Percentiles rank a stretch among this genome's conserved stretches.
These are phyloP conservation scores for Pelusios castaneus DNA, from an alignment of 2,113 vertebrate genomes.

Conservation along the genomic window DNA sequence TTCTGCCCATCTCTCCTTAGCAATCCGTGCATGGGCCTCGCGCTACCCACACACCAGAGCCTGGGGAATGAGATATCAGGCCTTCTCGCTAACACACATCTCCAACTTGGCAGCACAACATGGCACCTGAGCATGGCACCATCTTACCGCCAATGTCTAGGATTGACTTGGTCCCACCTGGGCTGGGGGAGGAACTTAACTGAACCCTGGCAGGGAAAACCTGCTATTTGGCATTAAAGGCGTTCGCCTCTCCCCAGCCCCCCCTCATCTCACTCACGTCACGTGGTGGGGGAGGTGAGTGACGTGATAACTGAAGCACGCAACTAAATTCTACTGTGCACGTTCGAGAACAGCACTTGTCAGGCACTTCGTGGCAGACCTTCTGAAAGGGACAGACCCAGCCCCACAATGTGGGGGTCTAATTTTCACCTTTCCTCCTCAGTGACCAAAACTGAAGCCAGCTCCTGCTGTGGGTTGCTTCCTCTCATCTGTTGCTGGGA, in stretches of 20 bases:
- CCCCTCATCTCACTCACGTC: constrained; percentile 72
- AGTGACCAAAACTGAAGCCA: neutral
- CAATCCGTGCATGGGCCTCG: constrained; percentile 78
- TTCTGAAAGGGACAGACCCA: constrained; percentile 35
- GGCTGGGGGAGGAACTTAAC: constrained; percentile 46
- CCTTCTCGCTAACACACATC: constrained; percentile 76
- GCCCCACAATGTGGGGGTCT: neutral
- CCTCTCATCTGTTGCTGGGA: neutral
- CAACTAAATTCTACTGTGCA: constrained; percentile 62
- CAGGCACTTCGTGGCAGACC: constrained; percentile 53
- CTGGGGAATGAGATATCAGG: constrained; percentile 71
- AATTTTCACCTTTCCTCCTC: constrained; percentile 57
- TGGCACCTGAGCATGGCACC: constrained; percentile 77
- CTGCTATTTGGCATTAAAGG: neutral
- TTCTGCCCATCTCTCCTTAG: constrained; percentile 71
- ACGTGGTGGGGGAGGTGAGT: constrained; percentile 64
- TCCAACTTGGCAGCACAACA: constrained; percentile 73
- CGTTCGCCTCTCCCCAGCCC: constrained; percentile 36
- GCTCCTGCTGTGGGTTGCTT: constrained; percentile 46
- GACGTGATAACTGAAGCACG: constrained; percentile 47
- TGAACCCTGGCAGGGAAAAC: constrained; percentile 12
- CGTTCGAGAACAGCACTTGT: constrained; percentile 68
- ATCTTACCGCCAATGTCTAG: constrained; percentile 46
- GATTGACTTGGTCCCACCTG: neutral
- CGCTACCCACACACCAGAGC: constrained; percentile 74